phyloP scores from a whole-genome alignment of 2,797 vertebrate species.

The Tenualosa thibaudeaui region DNA sequence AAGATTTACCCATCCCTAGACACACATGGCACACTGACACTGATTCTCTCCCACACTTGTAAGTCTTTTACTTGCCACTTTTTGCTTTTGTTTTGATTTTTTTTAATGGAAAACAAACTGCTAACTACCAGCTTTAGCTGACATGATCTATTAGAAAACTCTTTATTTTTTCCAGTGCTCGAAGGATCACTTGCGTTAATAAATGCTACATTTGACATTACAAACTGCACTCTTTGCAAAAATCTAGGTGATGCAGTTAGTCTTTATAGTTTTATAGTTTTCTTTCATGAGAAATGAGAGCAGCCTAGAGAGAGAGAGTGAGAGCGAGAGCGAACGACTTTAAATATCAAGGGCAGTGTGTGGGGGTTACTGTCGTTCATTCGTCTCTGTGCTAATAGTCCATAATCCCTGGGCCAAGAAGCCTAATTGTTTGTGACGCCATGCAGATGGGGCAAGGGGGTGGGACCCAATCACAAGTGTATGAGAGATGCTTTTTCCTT shows the following conservation, averaged over 20 bases:
- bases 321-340: conserved; percentile 44
- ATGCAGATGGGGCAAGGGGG: conserved; percentile 66
- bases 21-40: conserved; percentile 24
- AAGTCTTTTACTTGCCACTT: conserved; percentile 23
- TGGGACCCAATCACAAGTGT: conserved; percentile 43
- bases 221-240: not conserved
- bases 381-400: conserved; percentile 68
- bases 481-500: conserved; percentile 40
- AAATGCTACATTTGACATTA: not conserved
- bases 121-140: not conserved
- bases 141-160: not conserved
- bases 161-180: not conserved
- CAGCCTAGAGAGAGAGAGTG: not conserved
- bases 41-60: conserved; percentile 13
- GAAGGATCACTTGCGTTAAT: not conserved
- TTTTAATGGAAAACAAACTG: not conserved
- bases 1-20: conserved; percentile 57
- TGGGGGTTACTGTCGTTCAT: conserved; percentile 64
- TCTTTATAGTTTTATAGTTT: not conserved
- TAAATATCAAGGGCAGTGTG: conserved; percentile 48
- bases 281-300: not conserved
- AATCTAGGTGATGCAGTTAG: not conserved
- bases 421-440: conserved; percentile 69
- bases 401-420: conserved; percentile 63
- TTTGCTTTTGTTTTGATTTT: not conserved